phyloP scores from a whole-genome alignment of 2,113 vertebrate genomes.

The Tragelaphus strepsiceros region DNA sequence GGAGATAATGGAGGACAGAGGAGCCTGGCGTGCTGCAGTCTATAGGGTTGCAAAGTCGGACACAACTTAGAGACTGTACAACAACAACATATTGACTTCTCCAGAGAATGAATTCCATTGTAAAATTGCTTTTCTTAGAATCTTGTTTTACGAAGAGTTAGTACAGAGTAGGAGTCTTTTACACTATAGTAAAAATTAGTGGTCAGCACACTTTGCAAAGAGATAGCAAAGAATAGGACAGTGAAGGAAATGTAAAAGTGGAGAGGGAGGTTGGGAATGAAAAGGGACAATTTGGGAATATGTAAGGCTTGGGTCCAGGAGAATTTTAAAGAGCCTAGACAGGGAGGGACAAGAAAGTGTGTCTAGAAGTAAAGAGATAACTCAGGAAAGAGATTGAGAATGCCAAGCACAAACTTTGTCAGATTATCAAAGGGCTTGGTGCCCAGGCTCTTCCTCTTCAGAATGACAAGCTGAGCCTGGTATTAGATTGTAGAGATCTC shows the following conservation, averaged over 20 bases:
- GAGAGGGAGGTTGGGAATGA: neutral
- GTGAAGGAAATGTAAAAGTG: neutral
- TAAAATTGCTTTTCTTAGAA: neutral
- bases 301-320: neutral
- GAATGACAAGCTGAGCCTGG: neutral
- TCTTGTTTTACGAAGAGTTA: neutral
- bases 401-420: neutral
- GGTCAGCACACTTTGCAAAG: neutral
- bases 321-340: neutral
- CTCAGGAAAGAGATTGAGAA: neutral
- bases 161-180: neutral
- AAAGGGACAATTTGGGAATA: neutral
- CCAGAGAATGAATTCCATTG: neutral
- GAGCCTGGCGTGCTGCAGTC: neutral
- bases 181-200: neutral
- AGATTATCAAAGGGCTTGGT: neutral
- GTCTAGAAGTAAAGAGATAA: neutral
- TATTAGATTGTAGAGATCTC: neutral
- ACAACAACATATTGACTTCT: neutral
- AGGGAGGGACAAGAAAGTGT: neutral
- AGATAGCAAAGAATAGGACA: neutral
- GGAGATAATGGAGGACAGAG: neutral
- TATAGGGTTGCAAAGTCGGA: neutral
- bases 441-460: neutral
- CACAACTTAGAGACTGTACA: neutral